phyloP scores from a whole-genome alignment of 37 sponge, comb jelly and placozoan genomes.

The Geodia barretti region DNA sequence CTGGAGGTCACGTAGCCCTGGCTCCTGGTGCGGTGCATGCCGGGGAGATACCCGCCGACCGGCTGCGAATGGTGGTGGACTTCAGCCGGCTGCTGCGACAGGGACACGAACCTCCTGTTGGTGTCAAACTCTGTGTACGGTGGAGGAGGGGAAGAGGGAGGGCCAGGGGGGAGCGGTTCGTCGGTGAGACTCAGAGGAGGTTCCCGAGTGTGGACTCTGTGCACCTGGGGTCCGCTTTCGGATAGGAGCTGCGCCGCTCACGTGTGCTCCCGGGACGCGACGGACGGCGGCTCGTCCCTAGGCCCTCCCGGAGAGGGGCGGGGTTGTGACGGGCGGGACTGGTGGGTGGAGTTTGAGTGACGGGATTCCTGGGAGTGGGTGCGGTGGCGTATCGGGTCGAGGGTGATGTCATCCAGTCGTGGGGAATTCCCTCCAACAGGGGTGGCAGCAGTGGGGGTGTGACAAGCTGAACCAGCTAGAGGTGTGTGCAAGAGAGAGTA shows the following conservation, averaged over 20 bases:
- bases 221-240: background rate
- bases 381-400: conserved; percentile 13
- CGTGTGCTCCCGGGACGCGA: background rate
- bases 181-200: conserved; percentile 12
- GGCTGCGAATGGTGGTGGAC: background rate
- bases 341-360: background rate
- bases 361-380: background rate
- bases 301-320: background rate
- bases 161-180: background rate
- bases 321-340: background rate
- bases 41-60: background rate
- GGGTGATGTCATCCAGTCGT: background rate
- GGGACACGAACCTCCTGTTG: background rate
- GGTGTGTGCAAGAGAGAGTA: background rate
- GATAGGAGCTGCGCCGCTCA: conserved; percentile 9
- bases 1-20: conserved; percentile 24
- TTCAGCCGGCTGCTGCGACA: conserved; percentile 16
- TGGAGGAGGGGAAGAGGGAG: conserved; percentile 29
- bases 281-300: no score
- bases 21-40: conserved; percentile 28
- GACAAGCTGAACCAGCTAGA: background rate
- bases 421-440: background rate
- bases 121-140: conserved; percentile 33
- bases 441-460: background rate
- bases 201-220: background rate